phyloP scores from a whole-genome alignment of 2,888 invertebrate genomes.

The Nasonovia ribisnigri region DNA sequence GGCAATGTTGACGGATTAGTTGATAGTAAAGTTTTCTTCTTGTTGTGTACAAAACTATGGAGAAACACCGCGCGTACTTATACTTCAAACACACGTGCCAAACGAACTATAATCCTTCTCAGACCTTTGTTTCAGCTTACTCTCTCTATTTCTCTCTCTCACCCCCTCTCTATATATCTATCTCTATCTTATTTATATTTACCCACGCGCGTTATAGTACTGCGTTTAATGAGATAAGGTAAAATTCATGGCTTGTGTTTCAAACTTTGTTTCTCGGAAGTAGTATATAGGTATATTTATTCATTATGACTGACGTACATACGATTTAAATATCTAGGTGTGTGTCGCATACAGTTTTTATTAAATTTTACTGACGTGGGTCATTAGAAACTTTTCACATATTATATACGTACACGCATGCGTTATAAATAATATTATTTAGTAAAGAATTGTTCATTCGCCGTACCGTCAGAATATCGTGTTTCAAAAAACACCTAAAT shows the following conservation, averaged over 20 bases:
- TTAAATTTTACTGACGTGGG: conserved; percentile 8
- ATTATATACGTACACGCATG: background rate
- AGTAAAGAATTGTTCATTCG: background rate
- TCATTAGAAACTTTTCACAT: conserved; percentile 19
- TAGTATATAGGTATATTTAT: background rate
- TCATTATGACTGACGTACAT: background rate
- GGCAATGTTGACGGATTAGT: conserved; percentile 30
- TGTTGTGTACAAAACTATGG: conserved; percentile 27
- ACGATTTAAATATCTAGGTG: background rate
- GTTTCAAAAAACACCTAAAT: background rate
- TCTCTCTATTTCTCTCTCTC: background rate
- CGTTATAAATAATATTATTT: background rate
- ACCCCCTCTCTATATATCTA: background rate
- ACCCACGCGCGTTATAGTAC: background rate
- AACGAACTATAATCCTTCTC: conserved; percentile 42
- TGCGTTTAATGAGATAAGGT: conserved; percentile 34
- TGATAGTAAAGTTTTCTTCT: conserved; percentile 36
- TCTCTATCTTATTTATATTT: conserved; percentile 10
- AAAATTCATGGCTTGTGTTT: conserved; percentile 5
- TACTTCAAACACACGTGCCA: conserved; percentile 8
- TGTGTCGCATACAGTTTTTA: background rate
- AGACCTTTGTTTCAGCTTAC: conserved; percentile 14
- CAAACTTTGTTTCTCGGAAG: conserved; percentile 30
- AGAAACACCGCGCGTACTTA: conserved; percentile 16
- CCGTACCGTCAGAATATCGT: background rate